Percentiles rank a stretch among this genome's conserved stretches.
Conservation (phyloP, 1,140 invertebrate genomes). For the Araneus ventricosus region DNA sequence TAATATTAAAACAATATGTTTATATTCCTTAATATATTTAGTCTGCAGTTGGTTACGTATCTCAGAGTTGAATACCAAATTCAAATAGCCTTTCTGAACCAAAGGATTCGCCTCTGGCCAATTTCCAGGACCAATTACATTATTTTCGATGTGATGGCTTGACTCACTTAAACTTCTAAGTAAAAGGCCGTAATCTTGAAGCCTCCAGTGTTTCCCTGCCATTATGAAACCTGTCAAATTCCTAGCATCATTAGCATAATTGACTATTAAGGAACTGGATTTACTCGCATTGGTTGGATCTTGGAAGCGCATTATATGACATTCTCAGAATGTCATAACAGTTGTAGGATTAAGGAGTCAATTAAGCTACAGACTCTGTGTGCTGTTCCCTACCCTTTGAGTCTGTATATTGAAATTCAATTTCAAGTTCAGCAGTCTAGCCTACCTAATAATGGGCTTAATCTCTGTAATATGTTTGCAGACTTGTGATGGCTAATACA, state of each 20-base stretch:
- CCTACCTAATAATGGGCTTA: too few relatives aligned
- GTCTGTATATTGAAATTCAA: not conserved
- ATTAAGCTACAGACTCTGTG: not conserved
- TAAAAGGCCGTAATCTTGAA: not conserved
- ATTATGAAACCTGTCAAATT: slow-evolving; percentile 2
- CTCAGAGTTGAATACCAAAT: too few relatives aligned
- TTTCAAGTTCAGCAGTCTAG: too few relatives aligned
- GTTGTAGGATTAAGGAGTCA: not conserved
- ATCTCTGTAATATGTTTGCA: too few relatives aligned
- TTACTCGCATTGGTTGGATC: not conserved
- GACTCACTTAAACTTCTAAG: not conserved
- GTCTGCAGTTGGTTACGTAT: too few relatives aligned
- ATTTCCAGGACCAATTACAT: not conserved
- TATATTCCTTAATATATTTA: too few relatives aligned
- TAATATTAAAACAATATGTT: too few relatives aligned
- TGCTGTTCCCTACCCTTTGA: not conserved
- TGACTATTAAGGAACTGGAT: slow-evolving; percentile 34
- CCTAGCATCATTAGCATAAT: slow-evolving; percentile 29
- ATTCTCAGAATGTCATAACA: slow-evolving; percentile 13
- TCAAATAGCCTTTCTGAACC: too few relatives aligned
- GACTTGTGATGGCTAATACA: too few relatives aligned
- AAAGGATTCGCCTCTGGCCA: too few relatives aligned
- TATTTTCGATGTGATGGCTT: not conserved
- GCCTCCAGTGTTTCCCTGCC: not conserved
- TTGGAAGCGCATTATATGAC: not conserved